Evolutionary conservation across 1,140 invertebrate genomes (phyloP), one percentile per base, ranked within the genome.

Genomic region (Colletes gigas): DNA sequence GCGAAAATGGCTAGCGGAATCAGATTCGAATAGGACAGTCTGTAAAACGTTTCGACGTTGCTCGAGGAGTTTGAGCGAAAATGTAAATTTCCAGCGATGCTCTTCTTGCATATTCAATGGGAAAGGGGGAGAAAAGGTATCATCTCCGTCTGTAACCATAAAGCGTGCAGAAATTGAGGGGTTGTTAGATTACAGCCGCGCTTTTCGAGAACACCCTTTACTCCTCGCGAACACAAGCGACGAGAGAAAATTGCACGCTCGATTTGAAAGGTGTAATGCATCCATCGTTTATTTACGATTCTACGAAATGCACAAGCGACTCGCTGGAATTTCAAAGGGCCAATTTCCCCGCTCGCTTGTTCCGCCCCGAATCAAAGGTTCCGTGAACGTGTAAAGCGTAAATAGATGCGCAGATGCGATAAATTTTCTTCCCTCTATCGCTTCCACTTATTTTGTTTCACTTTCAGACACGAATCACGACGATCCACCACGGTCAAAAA

Each of bases 101-200:
- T 77, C 79, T 73, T 67, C 78, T 71, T 83, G 78, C 82, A 83
- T 83, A 81, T 83, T 81, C 82, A 83, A 82, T 83, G 62, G 19
- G 63, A 14, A 54, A 19, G 6, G 69, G 39, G 57, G 30, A 68
- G 69, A 68, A 77, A 73, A 62, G 77, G 76, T 82, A 82, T 82
- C 81, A 72, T 82, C 81, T 65, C 60, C 68, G 65, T 68, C 79
- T 76, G 73, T 69, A 63, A 69, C 73, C 79, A 77, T 77, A 81
- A 77, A 74, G 78, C 78, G 78, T 75, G 71, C 41, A 59, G 78
- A 81, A 81, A 68, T 76, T 54, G 78, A 81, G 78, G 57, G 73
- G 79, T 59, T 76, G 79, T 76, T 81, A 73, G 66, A 81, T 77
- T 81, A 77, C 39, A 69, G 71, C 71, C 71, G 52, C 44, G 78